Conservation (phyloP, 2,797 vertebrate genomes). For the Danio kyathit region DNA sequence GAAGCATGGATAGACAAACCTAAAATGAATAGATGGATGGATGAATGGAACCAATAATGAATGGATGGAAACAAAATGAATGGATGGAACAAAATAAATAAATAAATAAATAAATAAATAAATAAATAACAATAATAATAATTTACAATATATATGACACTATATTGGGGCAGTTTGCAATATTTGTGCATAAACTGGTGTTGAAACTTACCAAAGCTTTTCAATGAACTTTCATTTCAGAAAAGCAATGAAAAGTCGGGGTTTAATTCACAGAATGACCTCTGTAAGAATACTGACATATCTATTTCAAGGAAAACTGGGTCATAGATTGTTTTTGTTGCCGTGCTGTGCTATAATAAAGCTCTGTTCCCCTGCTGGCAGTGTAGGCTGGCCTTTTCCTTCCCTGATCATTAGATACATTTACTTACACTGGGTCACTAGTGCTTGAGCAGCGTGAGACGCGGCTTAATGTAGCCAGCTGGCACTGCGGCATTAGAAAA, state of each 20-base stretch:
- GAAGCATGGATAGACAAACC: too few relatives aligned
- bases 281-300: constrained; percentile 18
- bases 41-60: too few relatives aligned
- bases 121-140: too few relatives aligned
- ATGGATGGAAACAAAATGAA: too few relatives aligned
- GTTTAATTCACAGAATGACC: neutral
- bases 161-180: neutral
- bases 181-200: neutral
- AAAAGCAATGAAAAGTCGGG: neutral
- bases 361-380: constrained; percentile 11
- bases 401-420: constrained; percentile 52
- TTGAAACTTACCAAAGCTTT: neutral
- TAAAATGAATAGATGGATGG: too few relatives aligned
- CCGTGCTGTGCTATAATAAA: constrained; percentile 16
- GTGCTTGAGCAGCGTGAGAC: constrained; percentile 37
- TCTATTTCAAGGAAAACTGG: constrained; percentile 19
- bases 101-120: too few relatives aligned
- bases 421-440: constrained; percentile 52
- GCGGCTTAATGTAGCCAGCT: constrained; percentile 45
- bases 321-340: neutral
- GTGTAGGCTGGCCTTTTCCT: constrained; percentile 37
- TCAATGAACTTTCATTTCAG: neutral
- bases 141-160: neutral
- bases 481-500: constrained; percentile 28
- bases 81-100: too few relatives aligned